Evolutionary conservation across 2,797 vertebrate species (phyloP), one percentile per base, ranked within the genome.

Genomic region (Pristis pectinata): DNA sequence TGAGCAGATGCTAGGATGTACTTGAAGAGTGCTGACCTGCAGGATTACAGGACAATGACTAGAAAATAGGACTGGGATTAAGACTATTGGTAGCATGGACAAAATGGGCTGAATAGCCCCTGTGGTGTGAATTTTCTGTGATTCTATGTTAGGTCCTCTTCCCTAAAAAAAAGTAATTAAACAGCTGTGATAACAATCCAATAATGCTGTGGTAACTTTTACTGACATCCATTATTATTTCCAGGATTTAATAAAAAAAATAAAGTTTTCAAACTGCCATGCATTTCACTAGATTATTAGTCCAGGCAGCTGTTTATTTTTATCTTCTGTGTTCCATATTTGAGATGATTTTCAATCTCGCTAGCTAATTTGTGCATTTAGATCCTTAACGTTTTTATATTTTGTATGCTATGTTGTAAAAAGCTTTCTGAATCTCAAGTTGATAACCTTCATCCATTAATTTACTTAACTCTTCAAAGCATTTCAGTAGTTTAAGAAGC

Each of bases 351-450:
- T 77, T n/a, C 53, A 87, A 59, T 59, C 34, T 87, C 13, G 11
- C 83, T 17, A 87, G 53, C 49, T 87, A 87, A 87, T 34, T 87
- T 87, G 83, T 87, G 27, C 30, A 34, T 85, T 85, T 87, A 59
- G 30, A 87, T 44, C 44, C 6, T 53, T 34, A 87, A n/a, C 15
- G 0, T 56, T 87, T 87, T 87, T 53, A 30, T 59, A 3, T 59
- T 53, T 22, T 34, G 8, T 30, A 41, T 34, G 27, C 10, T 56
- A 27, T 13, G 41, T 79, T 80, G 15, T 41, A 37, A 22, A 41
- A 44, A 10, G 56, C 44, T 19, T 53, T 53, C 24, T 53, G 27
- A 53, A 85, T 56, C 44, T 10, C 49, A 85, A 85, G 41, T 41
- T 49, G 82, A 15, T 85, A 56, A 56, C 49, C 83, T 34, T 87